Percentiles rank a stretch among this genome's conserved stretches.
These are phyloP conservation scores for Hemicentrotus pulcherrimus DNA, from an alignment of 35 echinoderm and acorn worm genomes.

Conservation along the genomic window DNA sequence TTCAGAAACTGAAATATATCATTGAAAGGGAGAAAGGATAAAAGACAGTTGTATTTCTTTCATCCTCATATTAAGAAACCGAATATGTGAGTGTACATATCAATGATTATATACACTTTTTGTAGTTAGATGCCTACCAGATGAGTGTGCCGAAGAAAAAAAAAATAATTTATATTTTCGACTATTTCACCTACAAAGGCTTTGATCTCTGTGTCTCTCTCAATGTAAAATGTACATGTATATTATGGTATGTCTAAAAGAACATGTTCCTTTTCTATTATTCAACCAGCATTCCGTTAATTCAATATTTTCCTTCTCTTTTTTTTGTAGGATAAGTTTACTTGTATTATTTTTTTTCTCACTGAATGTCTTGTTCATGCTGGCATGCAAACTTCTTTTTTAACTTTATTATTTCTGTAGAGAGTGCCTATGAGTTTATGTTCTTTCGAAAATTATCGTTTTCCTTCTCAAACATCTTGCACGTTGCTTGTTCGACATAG, in stretches of 20 bases:
- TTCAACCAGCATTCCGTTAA: constrained; percentile 36
- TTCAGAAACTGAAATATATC: background rate
- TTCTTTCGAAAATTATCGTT: too few species aligned
- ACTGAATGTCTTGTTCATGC: constrained; percentile 16
- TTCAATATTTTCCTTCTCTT: background rate
- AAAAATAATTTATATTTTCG: constrained; percentile 24
- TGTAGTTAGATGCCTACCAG: background rate
- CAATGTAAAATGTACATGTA: background rate
- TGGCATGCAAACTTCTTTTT: constrained; percentile 5
- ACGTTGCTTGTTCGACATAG: background rate
- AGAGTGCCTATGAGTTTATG: background rate
- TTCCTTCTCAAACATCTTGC: background rate
- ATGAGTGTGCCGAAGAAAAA: background rate
- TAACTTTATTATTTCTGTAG: background rate
- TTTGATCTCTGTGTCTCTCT: background rate
- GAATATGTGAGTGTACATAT: constrained; percentile 32
- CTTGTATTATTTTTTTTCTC: constrained; percentile 25
- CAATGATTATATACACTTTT: constrained; percentile 28
- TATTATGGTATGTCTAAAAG: constrained; percentile 13
- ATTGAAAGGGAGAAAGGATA: background rate
- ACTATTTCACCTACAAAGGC: constrained; percentile 9
- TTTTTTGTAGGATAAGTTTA: constrained; percentile 26
- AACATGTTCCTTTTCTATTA: constrained; percentile 31
- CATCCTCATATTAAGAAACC: background rate
- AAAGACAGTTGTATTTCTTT: background rate